These are phyloP conservation scores for Phalacrocorax carbo DNA, from an alignment of 2,113 vertebrate genomes.

Conservation along the genomic window DNA sequence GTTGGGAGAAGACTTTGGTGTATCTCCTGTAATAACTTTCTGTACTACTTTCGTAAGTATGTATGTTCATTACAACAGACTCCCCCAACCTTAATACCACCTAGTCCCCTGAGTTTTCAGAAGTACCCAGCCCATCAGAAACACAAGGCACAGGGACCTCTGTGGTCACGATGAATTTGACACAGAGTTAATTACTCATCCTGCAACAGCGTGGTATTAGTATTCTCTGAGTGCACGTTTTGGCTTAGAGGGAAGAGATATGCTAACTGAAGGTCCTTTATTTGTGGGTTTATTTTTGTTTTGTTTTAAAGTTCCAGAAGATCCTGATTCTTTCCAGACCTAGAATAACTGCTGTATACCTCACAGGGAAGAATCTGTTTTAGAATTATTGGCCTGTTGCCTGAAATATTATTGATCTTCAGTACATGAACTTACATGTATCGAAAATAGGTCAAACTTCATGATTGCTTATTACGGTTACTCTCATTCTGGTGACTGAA, in stretches of 20 bases:
- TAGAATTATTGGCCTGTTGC: not conserved
- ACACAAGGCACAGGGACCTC: not conserved
- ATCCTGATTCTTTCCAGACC: not conserved
- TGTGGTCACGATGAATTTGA: rapidly evolving
- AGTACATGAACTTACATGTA: not conserved
- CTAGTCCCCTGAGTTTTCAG: not conserved
- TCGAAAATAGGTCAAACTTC: not conserved
- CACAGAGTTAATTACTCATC: not conserved
- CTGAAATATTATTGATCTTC: not conserved
- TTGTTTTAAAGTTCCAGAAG: not conserved
- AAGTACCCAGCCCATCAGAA: not conserved
- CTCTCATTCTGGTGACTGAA: not conserved
- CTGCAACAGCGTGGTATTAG: not conserved
- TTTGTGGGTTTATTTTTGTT: not conserved
- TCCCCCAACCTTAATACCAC: not conserved
- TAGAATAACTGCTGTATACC: not conserved
- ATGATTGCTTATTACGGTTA: not conserved
- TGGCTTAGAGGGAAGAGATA: not conserved
- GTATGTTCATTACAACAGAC: not conserved
- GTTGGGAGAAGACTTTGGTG: not conserved
- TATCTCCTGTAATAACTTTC: not conserved
- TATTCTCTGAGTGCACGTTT: not conserved
- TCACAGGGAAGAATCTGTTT: not conserved
- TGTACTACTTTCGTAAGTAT: not conserved
- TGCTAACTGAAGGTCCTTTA: not conserved